A percentile compares a stretch with the other conserved stretches of the same genome.
These are phyloP conservation scores for Leucoraja ocellata DNA, from an alignment of 2,797 vertebrate genomes.

Conservation along the genomic window DNA sequence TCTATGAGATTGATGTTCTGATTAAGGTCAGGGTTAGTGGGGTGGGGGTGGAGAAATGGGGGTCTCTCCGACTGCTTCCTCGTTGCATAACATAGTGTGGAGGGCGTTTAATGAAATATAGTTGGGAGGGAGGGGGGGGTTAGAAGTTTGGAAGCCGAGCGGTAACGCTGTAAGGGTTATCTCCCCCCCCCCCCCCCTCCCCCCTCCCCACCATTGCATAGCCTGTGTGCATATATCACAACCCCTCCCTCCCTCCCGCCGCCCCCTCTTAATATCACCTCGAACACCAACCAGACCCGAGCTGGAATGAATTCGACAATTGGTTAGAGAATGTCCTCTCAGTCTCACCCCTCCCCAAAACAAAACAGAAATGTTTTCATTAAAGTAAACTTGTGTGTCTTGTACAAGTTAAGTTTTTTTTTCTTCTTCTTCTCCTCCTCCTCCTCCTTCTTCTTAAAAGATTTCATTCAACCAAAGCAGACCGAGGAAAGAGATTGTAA, in stretches of 20 bases:
- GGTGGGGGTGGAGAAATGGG: background rate
- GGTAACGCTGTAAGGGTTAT: background rate
- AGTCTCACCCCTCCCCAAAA: background rate
- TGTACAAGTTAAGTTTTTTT: background rate
- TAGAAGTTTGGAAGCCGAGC: background rate
- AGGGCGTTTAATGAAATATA: background rate
- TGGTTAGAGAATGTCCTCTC: background rate
- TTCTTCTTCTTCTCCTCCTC: background rate
- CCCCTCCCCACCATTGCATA: background rate
- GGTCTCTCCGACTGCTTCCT: background rate
- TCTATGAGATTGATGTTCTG: background rate
- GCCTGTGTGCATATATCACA: background rate
- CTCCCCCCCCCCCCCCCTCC: background rate
- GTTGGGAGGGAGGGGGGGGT: too few species aligned
- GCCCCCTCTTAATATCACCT: background rate
- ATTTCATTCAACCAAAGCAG: background rate
- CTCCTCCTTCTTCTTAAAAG: background rate
- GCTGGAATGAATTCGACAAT: background rate
- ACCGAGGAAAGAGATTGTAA: background rate
- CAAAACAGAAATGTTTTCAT: background rate
- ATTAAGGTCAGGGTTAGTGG: too few species aligned
- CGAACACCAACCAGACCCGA: background rate
- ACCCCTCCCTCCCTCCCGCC: background rate
- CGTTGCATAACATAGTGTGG: background rate
- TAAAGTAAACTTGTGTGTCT: slow-evolving; percentile 20